These are phyloP conservation scores for Microtus oregoni DNA, from an alignment of 2,113 vertebrate genomes.

Conservation along the genomic window DNA sequence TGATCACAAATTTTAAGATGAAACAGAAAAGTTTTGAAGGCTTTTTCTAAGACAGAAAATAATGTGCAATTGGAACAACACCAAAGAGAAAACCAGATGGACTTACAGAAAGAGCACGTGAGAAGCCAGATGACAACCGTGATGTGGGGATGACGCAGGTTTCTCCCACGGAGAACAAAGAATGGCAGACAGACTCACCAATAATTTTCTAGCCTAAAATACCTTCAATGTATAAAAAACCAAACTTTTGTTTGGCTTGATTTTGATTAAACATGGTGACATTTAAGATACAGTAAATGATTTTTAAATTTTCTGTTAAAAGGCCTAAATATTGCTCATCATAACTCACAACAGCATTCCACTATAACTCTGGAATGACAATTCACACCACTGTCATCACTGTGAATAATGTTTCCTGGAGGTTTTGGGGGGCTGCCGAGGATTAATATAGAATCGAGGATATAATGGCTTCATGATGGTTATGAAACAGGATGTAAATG, in stretches of 20 bases:
- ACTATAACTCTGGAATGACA: not conserved
- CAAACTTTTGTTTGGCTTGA: not conserved
- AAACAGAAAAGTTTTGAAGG: not conserved
- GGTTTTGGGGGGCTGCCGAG: not conserved
- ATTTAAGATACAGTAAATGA: not conserved
- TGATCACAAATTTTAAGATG: not conserved
- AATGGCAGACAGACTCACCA: not conserved
- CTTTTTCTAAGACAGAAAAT: not conserved
- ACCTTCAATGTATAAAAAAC: not conserved
- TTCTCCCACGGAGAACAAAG: not conserved
- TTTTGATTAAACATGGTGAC: not conserved
- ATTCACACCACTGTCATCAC: not conserved
- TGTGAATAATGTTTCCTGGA: not conserved
- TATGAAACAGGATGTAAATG: slow-evolving; percentile 35
- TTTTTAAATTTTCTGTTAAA: slow-evolving; percentile 20
- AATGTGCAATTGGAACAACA: too few species aligned
- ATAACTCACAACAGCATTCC: not conserved
- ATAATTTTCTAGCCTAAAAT: not conserved
- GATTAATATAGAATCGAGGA: slow-evolving; percentile 3
- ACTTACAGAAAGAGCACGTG: not conserved
- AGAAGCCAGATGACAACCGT: not conserved
- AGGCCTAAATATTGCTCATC: not conserved
- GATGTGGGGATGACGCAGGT: not conserved
- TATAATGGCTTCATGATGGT: not conserved
- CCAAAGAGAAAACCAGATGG: not conserved